phyloP scores from a whole-genome alignment of 2,797 vertebrate species.

The Scomberomorus guttatus region DNA sequence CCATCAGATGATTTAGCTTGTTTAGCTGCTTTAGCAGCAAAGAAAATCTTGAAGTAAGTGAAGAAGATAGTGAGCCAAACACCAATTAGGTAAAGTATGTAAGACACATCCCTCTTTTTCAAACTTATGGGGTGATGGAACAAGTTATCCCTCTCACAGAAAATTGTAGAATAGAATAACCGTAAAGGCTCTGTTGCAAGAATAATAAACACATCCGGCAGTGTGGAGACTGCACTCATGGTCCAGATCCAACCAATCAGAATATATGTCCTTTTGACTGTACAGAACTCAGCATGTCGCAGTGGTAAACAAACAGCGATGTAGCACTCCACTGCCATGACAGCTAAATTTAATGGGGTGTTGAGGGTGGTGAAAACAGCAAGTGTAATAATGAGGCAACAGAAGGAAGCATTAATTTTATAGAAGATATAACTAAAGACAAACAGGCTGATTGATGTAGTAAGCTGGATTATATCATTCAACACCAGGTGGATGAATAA shows the following conservation, averaged over 20 bases:
- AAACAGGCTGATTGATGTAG: slow-evolving; percentile 52
- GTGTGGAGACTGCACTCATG: slow-evolving; percentile 42
- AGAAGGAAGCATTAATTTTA: slow-evolving; percentile 67
- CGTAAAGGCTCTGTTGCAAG: slow-evolving; percentile 44
- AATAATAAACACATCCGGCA: slow-evolving; percentile 67
- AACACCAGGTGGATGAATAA: slow-evolving; percentile 83
- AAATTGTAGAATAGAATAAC: slow-evolving; percentile 24
- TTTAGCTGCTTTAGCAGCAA: slow-evolving; percentile 55
- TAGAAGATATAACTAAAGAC: slow-evolving; percentile 63
- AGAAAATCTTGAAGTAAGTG: slow-evolving; percentile 74
- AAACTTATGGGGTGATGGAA: slow-evolving; percentile 43
- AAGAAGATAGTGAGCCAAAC: slow-evolving; percentile 77
- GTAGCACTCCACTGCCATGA: slow-evolving; percentile 80
- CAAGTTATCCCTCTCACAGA: slow-evolving; percentile 52
- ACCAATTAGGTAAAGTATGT: slow-evolving; percentile 54
- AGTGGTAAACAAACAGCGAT: slow-evolving; percentile 79
- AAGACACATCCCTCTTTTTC: slow-evolving; percentile 46
- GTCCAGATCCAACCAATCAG: slow-evolving; percentile 76
- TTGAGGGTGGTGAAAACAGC: slow-evolving; percentile 64
- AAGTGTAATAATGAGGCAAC: slow-evolving; percentile 58
- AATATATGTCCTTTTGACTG: slow-evolving; percentile 62
- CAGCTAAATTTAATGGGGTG: slow-evolving; percentile 78
- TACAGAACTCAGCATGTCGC: slow-evolving; percentile 71
- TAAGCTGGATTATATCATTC: slow-evolving; percentile 83
- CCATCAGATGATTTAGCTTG: slow-evolving; percentile 31